A percentile compares a stretch with the other conserved stretches of the same genome.
Evolutionary conservation across 2,113 vertebrate species (phyloP).

Genomic region (Plecturocebus donacophilus): DNA sequence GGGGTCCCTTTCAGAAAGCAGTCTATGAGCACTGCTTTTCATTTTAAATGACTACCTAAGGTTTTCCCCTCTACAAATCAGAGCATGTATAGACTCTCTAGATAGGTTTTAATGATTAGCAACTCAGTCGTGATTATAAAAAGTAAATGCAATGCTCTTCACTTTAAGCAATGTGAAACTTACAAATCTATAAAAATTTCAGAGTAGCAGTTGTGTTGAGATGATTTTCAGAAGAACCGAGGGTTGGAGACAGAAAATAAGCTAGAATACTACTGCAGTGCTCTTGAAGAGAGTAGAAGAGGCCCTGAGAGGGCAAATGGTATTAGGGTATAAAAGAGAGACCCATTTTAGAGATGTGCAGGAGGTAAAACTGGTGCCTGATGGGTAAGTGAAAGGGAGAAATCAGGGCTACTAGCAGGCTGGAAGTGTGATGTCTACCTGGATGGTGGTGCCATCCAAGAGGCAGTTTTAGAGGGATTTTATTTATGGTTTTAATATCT

Average conservation of each 20-base stretch:
- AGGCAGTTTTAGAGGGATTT: background rate
- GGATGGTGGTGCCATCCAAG: background rate
- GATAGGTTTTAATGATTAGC: background rate
- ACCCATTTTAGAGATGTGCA: background rate
- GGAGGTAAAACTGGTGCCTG: background rate
- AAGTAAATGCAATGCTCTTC: background rate
- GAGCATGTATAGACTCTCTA: background rate
- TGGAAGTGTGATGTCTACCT: background rate
- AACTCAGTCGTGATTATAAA: background rate
- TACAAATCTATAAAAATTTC: background rate
- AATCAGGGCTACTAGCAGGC: background rate
- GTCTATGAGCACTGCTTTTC: background rate
- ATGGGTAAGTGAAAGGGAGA: background rate
- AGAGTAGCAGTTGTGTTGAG: background rate
- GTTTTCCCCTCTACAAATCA: constrained; percentile 49
- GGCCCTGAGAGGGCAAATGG: background rate
- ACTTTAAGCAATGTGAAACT: background rate
- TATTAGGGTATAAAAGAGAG: background rate
- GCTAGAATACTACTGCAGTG: background rate
- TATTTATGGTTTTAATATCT: background rate
- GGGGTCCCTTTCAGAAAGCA: constrained; percentile 67
- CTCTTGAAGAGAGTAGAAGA: background rate
- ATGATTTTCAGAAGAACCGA: background rate
- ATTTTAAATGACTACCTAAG: constrained; percentile 71
- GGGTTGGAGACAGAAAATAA: background rate